These are phyloP conservation scores for Abrostola tripartita DNA, from an alignment of 2,888 invertebrate genomes.

Conservation along the genomic window DNA sequence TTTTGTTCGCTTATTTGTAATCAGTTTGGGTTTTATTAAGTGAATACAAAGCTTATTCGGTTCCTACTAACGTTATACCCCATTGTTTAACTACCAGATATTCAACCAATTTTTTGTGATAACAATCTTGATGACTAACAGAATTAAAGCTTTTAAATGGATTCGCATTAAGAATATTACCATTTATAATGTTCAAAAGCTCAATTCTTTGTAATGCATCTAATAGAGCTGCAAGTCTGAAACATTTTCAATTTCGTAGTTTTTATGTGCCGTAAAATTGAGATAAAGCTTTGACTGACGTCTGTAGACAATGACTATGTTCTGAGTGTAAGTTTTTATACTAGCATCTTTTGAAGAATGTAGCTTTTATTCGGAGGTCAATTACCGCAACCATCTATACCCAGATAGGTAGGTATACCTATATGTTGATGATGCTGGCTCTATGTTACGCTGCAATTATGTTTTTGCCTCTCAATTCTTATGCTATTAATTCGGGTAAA, in stretches of 20 bases:
- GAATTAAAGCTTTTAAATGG: too few species aligned
- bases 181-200: background rate
- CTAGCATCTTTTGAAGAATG: slow-evolving; percentile 16
- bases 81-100: background rate
- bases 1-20: slow-evolving; percentile 25
- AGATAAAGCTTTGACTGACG: slow-evolving; percentile 18
- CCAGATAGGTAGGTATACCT: slow-evolving; percentile 15
- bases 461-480: slow-evolving; percentile 41
- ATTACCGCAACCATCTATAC: slow-evolving; percentile 32
- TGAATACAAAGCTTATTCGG: slow-evolving; percentile 4
- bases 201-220: background rate
- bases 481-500: slow-evolving; percentile 21
- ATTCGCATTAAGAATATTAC: too few species aligned
- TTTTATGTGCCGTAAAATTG: slow-evolving; percentile 18
- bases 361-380: slow-evolving; percentile 42
- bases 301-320: slow-evolving; percentile 54
- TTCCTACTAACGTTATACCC: background rate
- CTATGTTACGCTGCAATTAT: slow-evolving; percentile 39
- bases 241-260: slow-evolving; percentile 8
- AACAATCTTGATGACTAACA: background rate
- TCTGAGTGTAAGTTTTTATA: slow-evolving; percentile 29
- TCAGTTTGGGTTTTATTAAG: background rate
- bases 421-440: slow-evolving; percentile 30
- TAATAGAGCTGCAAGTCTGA: background rate
- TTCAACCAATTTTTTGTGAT: background rate